Evolutionary conservation across 2,797 vertebrate genomes (phyloP).

Genomic region (Macropodus opercularis): DNA sequence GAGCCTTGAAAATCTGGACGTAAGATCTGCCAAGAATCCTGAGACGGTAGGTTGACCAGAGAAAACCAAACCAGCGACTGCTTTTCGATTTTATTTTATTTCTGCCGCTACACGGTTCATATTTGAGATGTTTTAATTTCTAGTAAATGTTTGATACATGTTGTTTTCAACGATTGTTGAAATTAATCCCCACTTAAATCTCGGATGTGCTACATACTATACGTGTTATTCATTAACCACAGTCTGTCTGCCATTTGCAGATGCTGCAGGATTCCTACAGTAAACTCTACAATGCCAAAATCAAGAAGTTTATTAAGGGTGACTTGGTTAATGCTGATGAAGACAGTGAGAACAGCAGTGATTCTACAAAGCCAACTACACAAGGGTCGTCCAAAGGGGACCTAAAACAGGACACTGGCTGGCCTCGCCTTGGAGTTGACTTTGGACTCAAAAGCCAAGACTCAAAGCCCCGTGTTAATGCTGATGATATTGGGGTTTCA

Average conservation of each 20-base stretch:
- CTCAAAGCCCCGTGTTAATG: not conserved
- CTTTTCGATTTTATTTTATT: not conserved
- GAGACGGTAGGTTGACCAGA: conserved; percentile 67
- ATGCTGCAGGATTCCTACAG: conserved; percentile 80
- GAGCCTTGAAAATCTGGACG: conserved; percentile 72
- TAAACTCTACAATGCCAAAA: conserved; percentile 81
- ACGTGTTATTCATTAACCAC: conserved; percentile 6
- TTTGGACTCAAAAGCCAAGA: conserved; percentile 65
- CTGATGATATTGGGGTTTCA: conserved; percentile 6
- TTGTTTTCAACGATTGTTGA: not conserved
- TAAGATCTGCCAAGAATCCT: conserved; percentile 54
- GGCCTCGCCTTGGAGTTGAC: conserved; percentile 68
- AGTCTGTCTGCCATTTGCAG: conserved; percentile 66
- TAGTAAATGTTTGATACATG: not conserved
- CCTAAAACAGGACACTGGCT: conserved; percentile 31
- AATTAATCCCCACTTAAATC: not conserved
- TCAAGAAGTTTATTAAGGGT: conserved; percentile 77
- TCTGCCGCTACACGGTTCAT: not conserved
- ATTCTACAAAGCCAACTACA: conserved; percentile 11
- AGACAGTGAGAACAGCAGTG: not conserved
- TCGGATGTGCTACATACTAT: not conserved
- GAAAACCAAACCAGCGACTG: not conserved
- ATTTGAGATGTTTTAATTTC: not conserved
- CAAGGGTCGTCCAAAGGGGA: conserved; percentile 41
- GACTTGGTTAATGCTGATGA: conserved; percentile 16